Evolutionary conservation across 2,888 invertebrate species (phyloP).

Genomic region (Orchesella flavescens): DNA sequence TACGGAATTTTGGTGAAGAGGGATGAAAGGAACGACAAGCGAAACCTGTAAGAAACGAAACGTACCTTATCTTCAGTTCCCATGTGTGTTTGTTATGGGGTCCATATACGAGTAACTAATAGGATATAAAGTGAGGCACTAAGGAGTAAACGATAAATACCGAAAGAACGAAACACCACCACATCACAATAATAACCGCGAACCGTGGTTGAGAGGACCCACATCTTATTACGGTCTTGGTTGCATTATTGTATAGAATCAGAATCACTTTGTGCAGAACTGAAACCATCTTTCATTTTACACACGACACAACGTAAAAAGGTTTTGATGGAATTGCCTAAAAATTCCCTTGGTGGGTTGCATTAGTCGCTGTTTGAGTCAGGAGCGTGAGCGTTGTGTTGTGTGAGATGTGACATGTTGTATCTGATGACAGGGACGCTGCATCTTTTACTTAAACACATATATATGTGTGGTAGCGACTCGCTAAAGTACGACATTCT

Average conservation of each 20-base stretch:
- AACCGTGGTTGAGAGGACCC: slow-evolving; percentile 20
- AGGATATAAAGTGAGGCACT: slow-evolving; percentile 8
- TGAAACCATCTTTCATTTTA: too few relatives aligned
- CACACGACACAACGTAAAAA: too few relatives aligned
- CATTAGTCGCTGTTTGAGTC: background rate
- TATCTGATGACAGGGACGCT: too few relatives aligned
- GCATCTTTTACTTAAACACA: too few relatives aligned
- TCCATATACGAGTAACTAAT: slow-evolving; percentile 27
- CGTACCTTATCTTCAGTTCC: background rate
- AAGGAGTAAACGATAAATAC: background rate
- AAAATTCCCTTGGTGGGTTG: background rate
- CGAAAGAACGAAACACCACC: background rate
- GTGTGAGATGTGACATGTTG: background rate
- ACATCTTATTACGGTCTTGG: slow-evolving; percentile 21
- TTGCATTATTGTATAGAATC: background rate
- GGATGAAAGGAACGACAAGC: background rate
- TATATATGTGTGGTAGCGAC: too few relatives aligned
- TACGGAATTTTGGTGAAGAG: slow-evolving; percentile 41
- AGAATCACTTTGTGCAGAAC: too few relatives aligned
- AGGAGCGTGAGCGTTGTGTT: background rate
- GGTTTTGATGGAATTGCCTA: too few relatives aligned
- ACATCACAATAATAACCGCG: slow-evolving; percentile 29
- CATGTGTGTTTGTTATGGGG: slow-evolving; percentile 13
- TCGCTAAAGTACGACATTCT: too few relatives aligned
- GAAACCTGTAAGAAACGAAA: background rate